Percentiles rank a stretch among this genome's conserved stretches.
phyloP scores from a whole-genome alignment of 1,140 invertebrate genomes.

The Globodera ellingtonae region DNA sequence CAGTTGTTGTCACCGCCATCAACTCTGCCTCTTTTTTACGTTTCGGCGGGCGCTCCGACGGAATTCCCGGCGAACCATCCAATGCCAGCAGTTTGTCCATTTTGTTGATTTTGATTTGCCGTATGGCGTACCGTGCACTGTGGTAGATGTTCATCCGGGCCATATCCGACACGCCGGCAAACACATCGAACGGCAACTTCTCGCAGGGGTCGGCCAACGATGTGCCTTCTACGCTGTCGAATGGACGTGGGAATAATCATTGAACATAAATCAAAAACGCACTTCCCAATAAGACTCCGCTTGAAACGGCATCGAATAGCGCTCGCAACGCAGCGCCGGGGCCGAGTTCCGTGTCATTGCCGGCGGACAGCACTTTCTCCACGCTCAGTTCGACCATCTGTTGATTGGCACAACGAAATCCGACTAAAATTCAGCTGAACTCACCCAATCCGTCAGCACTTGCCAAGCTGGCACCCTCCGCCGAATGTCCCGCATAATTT shows the following conservation, averaged over 20 bases:
- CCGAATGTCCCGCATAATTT: slow-evolving; percentile 21
- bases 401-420: background rate
- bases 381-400: slow-evolving; percentile 20
- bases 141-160: slow-evolving; percentile 2
- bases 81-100: slow-evolving; percentile 16
- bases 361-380: slow-evolving; percentile 10
- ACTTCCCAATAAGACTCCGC: slow-evolving; percentile 12
- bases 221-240: background rate
- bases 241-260: background rate
- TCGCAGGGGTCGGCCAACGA: slow-evolving; percentile 19
- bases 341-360: background rate
- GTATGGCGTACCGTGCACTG: slow-evolving; percentile 22
- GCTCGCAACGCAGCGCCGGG: background rate
- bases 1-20: background rate
- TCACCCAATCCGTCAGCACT: slow-evolving; percentile 19
- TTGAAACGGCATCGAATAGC: slow-evolving; percentile 20
- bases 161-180: background rate
- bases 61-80: background rate
- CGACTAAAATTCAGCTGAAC: background rate
- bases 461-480: slow-evolving; percentile 14
- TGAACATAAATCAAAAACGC: background rate
- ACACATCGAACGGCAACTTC: slow-evolving; percentile 22
- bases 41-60: background rate
- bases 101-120: slow-evolving; percentile 1
- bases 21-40: background rate